Conservation (phyloP, 1,140 invertebrate genomes). For the Chironomus tepperi region DNA sequence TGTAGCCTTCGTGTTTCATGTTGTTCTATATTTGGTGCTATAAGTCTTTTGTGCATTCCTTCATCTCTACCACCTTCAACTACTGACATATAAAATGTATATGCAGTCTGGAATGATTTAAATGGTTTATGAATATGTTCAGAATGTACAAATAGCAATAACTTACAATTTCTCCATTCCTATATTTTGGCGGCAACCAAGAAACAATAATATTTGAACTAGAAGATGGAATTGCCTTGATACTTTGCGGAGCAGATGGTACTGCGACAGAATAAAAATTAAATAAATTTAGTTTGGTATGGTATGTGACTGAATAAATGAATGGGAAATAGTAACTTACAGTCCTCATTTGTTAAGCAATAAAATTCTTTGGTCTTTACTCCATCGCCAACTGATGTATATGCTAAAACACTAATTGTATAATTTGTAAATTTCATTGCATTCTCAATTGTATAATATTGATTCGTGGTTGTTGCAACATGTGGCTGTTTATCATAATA, state of each 20-base stretch:
- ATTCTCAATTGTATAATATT: slow-evolving; percentile 40
- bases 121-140: background rate
- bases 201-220: slow-evolving; percentile 77
- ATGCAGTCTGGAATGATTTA: slow-evolving; percentile 43
- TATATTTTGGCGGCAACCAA: slow-evolving; percentile 67
- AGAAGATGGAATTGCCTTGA: slow-evolving; percentile 79
- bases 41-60: slow-evolving; percentile 58
- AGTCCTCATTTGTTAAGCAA: slow-evolving; percentile 85
- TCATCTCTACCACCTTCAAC: slow-evolving; percentile 63
- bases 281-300: slow-evolving; percentile 25
- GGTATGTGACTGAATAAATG: slow-evolving; percentile 27
- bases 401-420: slow-evolving; percentile 79
- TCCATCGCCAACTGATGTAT: slow-evolving; percentile 81
- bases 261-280: slow-evolving; percentile 46
- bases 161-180: slow-evolving; percentile 63
- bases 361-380: slow-evolving; percentile 70
- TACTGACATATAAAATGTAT: slow-evolving; percentile 72
- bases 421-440: slow-evolving; percentile 83
- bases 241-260: slow-evolving; percentile 74
- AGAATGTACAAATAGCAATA: slow-evolving; percentile 4
- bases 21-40: slow-evolving; percentile 52
- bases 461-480: slow-evolving; percentile 41
- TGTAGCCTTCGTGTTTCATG: slow-evolving; percentile 65
- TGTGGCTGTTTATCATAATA: slow-evolving; percentile 53
- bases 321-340: slow-evolving; percentile 42